A percentile compares a stretch with the other conserved stretches of the same genome.
Conservation (phyloP, 2,888 invertebrate species). For the Temnothorax rugatulus region DNA sequence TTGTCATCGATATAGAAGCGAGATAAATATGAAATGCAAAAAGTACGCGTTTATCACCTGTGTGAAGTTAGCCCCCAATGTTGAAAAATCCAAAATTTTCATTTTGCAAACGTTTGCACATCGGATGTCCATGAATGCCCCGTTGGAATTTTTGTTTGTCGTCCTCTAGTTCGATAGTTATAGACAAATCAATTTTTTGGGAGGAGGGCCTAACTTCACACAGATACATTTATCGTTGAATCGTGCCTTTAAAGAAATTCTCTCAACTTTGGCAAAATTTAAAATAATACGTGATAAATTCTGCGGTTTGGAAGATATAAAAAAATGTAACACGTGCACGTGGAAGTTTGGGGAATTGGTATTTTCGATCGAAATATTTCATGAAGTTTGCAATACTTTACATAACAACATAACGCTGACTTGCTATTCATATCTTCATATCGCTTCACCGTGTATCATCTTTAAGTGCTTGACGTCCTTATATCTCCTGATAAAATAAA, state of each 20-base stretch:
- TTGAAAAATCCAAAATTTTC: no score
- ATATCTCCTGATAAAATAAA: neutral
- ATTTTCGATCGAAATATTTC: conserved; percentile 12
- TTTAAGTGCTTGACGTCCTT: neutral
- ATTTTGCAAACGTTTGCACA: no score
- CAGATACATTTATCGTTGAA: neutral
- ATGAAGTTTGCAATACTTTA: conserved; percentile 21
- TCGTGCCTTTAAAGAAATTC: neutral
- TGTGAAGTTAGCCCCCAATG: no score
- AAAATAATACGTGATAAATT: neutral
- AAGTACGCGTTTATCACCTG: neutral
- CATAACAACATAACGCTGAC: conserved; percentile 23
- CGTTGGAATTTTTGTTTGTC: no score
- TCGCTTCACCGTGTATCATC: neutral
- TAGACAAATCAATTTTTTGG: no score
- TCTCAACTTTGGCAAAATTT: neutral
- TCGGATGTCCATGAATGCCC: no score
- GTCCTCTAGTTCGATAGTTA: no score
- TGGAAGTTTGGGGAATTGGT: neutral
- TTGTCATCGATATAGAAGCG: neutral
- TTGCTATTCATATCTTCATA: conserved; percentile 19
- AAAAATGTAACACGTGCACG: neutral
- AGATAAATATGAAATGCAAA: neutral
- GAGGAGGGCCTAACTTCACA: no score
- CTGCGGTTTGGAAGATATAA: neutral